Percentiles rank a stretch among this genome's conserved stretches.
Conservation (phyloP, 2,797 vertebrate genomes). For the Dendrocincla fuliginosa region DNA sequence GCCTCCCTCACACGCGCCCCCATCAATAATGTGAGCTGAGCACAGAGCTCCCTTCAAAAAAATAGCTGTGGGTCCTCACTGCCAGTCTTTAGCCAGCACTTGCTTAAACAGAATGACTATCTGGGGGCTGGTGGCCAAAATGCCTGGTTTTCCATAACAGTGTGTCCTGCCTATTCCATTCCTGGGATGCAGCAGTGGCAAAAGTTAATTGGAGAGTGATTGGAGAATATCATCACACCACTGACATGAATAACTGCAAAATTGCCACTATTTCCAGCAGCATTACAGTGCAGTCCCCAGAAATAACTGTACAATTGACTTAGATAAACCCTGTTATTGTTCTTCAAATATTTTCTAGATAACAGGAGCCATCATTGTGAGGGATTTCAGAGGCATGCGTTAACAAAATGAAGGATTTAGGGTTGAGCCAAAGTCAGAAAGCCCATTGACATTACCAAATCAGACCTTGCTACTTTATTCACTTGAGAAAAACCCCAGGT, state of each 20-base stretch:
- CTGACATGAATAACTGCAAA: neutral
- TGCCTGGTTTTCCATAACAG: neutral
- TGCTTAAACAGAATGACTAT: fast-evolving
- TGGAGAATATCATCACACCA: neutral
- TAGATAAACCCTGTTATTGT: neutral
- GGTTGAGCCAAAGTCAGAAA: neutral
- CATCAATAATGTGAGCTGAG: neutral
- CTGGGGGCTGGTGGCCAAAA: neutral
- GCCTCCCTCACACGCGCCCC: neutral
- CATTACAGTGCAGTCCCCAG: neutral
- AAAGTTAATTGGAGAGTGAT: neutral
- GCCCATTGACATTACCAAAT: neutral
- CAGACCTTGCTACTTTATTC: neutral
- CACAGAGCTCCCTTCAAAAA: neutral
- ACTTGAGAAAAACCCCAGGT: neutral
- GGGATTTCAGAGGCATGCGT: neutral
- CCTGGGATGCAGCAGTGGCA: neutral
- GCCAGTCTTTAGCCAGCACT: neutral
- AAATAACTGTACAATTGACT: conserved; percentile 7
- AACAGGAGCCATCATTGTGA: neutral
- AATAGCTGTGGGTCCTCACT: neutral
- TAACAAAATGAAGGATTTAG: neutral
- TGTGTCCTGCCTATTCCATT: neutral
- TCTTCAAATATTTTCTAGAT: neutral
- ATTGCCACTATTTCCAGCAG: conserved; percentile 27